Conservation (phyloP, 2,113 vertebrate genomes). For the Cavia aperea region DNA sequence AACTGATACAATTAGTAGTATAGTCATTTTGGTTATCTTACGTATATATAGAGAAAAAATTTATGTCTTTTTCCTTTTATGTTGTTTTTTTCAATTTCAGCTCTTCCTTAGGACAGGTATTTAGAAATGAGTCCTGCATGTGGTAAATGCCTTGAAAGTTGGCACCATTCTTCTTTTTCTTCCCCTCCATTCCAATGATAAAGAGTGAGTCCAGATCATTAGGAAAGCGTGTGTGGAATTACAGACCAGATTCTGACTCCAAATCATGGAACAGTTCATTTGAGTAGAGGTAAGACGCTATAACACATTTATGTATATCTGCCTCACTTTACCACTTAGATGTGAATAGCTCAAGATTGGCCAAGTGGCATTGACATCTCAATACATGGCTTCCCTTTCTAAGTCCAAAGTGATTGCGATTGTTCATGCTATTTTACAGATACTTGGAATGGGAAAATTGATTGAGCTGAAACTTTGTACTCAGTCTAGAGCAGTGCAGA, state of each 20-base stretch:
- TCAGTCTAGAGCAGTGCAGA: too few relatives aligned
- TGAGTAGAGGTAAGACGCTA: neutral
- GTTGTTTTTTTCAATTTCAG: neutral
- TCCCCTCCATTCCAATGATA: neutral
- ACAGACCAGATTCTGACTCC: neutral
- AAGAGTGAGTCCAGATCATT: neutral
- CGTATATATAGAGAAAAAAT: too few relatives aligned
- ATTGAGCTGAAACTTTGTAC: too few relatives aligned
- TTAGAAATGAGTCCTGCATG: neutral
- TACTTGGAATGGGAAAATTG: neutral
- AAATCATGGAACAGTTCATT: neutral
- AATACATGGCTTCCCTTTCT: slow-evolving; percentile 5
- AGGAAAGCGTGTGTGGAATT: neutral
- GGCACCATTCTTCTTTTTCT: neutral
- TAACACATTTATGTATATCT: neutral
- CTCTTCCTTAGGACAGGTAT: slow-evolving; percentile 9
- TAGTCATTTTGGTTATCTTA: too few relatives aligned
- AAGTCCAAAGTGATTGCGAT: neutral
- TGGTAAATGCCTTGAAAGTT: neutral
- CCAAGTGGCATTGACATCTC: neutral
- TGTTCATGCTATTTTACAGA: neutral
- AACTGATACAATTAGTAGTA: too few relatives aligned
- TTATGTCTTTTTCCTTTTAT: too few relatives aligned
- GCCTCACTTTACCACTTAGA: neutral
- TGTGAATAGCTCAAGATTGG: neutral